A percentile compares a stretch with the other conserved stretches of the same genome.
phyloP scores from a whole-genome alignment of 2,888 invertebrate genomes.

The Pachymerium ferrugineum region DNA sequence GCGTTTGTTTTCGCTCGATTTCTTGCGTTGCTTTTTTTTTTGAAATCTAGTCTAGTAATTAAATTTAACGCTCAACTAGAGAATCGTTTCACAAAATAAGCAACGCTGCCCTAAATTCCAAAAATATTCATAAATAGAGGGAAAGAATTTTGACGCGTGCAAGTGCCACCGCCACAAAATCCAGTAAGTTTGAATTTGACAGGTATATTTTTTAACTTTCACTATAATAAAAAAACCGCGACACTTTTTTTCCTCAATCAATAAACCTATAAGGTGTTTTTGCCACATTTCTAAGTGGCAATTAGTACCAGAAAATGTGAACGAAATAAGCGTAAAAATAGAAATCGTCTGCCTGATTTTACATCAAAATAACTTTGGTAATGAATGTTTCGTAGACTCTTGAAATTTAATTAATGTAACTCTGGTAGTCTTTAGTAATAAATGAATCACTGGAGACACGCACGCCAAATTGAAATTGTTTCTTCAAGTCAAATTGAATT shows the following conservation, averaged over 20 bases:
- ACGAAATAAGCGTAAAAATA: neutral
- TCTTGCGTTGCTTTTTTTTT: too few species aligned
- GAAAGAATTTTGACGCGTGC: neutral
- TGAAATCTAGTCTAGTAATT: too few species aligned
- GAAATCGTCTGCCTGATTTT: neutral
- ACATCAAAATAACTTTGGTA: neutral
- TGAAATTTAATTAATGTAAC: neutral
- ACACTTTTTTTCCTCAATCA: neutral
- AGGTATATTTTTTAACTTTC: neutral
- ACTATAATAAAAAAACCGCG: neutral
- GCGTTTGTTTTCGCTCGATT: too few species aligned
- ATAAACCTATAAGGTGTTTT: neutral
- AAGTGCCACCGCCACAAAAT: neutral
- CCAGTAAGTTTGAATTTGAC: neutral
- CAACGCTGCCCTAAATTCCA: neutral
- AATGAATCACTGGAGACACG: neutral
- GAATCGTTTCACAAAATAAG: too few species aligned
- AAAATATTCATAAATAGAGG: too few species aligned
- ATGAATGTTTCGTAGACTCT: neutral
- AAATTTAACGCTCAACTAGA: too few species aligned
- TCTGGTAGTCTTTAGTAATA: neutral
- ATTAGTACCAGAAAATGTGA: neutral
- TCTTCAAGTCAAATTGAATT: too few species aligned
- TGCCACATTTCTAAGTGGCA: slow-evolving; percentile 10
- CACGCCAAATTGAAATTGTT: neutral